These are phyloP conservation scores for Urocyon cinereoargenteus DNA, from an alignment of 2,797 vertebrate genomes.

Conservation along the genomic window DNA sequence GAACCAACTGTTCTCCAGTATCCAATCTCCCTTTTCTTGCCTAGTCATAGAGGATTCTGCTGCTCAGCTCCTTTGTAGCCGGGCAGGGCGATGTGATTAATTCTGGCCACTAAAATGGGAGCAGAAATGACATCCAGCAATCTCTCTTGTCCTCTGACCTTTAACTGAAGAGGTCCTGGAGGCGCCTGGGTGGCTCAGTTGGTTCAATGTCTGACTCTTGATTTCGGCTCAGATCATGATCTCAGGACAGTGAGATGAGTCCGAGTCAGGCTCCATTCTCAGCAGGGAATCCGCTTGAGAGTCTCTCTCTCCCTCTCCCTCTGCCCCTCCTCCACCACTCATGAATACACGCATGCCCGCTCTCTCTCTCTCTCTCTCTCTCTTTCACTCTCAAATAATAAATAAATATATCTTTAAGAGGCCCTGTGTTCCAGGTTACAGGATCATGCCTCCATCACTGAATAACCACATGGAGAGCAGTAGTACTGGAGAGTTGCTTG, in stretches of 20 bases:
- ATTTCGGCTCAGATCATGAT: background rate
- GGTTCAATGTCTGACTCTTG: background rate
- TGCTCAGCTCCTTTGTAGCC: background rate
- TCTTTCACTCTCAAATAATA: background rate
- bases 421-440: background rate
- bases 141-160: background rate
- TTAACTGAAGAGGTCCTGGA: background rate
- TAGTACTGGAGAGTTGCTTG: background rate
- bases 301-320: background rate
- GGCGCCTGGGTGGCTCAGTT: background rate
- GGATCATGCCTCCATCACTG: background rate
- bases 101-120: conserved; percentile 1
- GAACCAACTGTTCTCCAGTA: background rate
- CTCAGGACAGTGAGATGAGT: background rate
- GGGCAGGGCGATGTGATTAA: background rate
- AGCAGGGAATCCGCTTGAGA: background rate
- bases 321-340: background rate
- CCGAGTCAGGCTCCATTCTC: background rate
- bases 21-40: background rate
- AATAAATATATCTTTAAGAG: background rate
- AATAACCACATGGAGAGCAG: background rate
- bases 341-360: too few species aligned
- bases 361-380: background rate
- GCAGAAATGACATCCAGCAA: background rate
- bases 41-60: background rate